Evolutionary conservation across 1,140 invertebrate genomes (phyloP).

Genomic region (Coelopa frigida): DNA sequence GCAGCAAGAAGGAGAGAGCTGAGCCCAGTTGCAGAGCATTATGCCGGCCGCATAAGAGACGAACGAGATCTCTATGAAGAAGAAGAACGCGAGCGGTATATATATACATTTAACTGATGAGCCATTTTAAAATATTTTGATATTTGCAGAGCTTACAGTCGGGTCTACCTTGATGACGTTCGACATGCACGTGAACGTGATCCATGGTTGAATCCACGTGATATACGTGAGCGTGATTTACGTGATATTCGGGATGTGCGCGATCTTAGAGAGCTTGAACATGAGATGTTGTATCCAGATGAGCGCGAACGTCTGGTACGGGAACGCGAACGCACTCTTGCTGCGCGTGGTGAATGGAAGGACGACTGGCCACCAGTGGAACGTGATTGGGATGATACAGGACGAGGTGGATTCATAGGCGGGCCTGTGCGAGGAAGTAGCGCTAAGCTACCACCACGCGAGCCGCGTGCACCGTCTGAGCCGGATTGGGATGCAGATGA

Average conservation of each 20-base stretch:
- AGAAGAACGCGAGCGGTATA: conserved; percentile 34
- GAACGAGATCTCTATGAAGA: conserved; percentile 35
- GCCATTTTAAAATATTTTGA: neutral
- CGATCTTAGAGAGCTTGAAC: conserved; percentile 25
- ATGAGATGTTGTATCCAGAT: conserved; percentile 29
- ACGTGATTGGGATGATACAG: conserved; percentile 20
- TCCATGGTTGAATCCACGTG: conserved; percentile 30
- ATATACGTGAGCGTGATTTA: conserved; percentile 23
- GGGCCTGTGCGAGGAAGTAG: conserved; percentile 23
- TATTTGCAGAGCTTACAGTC: conserved; percentile 21
- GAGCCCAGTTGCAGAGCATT: conserved; percentile 27
- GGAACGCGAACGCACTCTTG: conserved; percentile 11
- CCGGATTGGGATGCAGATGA: conserved; percentile 41
- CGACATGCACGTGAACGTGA: conserved; percentile 34
- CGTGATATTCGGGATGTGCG: conserved; percentile 24
- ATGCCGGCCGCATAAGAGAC: conserved; percentile 26
- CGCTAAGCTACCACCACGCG: conserved; percentile 3
- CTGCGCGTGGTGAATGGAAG: conserved; percentile 29
- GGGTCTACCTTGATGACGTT: conserved; percentile 32
- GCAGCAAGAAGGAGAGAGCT: conserved; percentile 24
- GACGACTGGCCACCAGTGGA: conserved; percentile 22
- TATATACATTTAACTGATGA: neutral
- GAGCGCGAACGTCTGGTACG: conserved; percentile 24
- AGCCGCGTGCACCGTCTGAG: conserved; percentile 34
- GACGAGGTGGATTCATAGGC: conserved; percentile 28